phyloP scores from a whole-genome alignment of 1,140 invertebrate species.

The Bombus superbus region DNA sequence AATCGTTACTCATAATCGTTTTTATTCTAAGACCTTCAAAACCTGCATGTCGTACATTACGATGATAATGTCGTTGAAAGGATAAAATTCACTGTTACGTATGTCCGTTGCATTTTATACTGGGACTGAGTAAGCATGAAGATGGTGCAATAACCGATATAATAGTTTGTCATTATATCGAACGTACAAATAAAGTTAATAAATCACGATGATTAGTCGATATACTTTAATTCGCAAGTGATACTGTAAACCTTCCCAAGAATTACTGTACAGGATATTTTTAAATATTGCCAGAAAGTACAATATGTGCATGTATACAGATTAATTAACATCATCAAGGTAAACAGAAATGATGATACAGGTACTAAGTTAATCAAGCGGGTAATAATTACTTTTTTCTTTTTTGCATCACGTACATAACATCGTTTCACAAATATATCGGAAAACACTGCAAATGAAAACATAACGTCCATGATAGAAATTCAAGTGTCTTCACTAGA shows the following conservation, averaged over 20 bases:
- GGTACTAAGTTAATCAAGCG: background rate
- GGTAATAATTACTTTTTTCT: background rate
- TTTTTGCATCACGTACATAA: background rate
- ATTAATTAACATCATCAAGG: background rate
- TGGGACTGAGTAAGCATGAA: background rate
- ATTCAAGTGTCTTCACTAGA: background rate
- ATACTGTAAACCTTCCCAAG: background rate
- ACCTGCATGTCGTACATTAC: conserved; percentile 23
- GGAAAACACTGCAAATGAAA: background rate
- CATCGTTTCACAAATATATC: background rate
- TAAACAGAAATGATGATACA: background rate
- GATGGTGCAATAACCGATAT: background rate
- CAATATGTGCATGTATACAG: background rate
- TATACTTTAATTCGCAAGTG: background rate
- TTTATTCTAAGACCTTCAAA: conserved; percentile 8
- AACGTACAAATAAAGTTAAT: background rate
- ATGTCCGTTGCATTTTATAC: background rate
- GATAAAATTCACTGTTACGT: background rate
- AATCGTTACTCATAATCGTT: background rate
- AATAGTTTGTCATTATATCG: background rate
- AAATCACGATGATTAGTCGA: background rate
- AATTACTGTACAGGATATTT: background rate
- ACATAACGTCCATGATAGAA: background rate
- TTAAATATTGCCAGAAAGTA: background rate
- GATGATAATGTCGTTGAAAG: background rate